Evolutionary conservation across 1,140 invertebrate species (phyloP), one percentile per base, ranked within the genome.

Genomic region (Zaprionus kolodkinae): DNA sequence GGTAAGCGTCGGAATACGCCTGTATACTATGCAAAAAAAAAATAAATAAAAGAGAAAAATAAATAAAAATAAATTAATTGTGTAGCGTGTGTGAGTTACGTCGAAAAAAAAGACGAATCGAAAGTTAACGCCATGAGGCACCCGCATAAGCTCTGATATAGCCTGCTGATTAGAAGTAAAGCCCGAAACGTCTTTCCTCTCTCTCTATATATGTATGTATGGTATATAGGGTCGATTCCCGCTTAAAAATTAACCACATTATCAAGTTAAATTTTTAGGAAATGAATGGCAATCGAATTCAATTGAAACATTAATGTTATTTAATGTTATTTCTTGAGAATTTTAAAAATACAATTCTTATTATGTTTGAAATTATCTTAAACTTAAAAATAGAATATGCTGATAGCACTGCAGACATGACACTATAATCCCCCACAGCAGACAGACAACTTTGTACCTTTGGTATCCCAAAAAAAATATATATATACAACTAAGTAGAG

Each of bases 111-210:
- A 64, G 36, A 50, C 62, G 25, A 40, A 25, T 35, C 72, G 84
- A 86, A 86, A 86, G 81, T 81, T 77, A 72, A 65, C 60, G 56
- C 54, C 72, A 72, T 87, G 79, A 54, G 68, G 69, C 82, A 74
- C 66, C 68, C 81, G 68, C 77, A 84, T 84, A 78, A 68, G 64
- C 54, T 30, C 76, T n/a, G 15, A 64, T 72, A 63, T 65, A 70
- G 72, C 76, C 79, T 69, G 54, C 65, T 79, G 66, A 84, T 79
- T 76, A 72, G 66, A 70, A 72, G 52, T 43, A 60, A 60, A 55
- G 33, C 27, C 40, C 17, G 7, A 50, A 25, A 7, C 9, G 17
- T 12, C 40, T 45, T 17, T 15, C 15, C 1, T 7, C 21, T 21
- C 21, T 21, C 21, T 21, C 21, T 2, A 21, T 21, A 15, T n/a